Evolutionary conservation across 2,888 invertebrate species (phyloP).

Genomic region (Catocala sponsa): DNA sequence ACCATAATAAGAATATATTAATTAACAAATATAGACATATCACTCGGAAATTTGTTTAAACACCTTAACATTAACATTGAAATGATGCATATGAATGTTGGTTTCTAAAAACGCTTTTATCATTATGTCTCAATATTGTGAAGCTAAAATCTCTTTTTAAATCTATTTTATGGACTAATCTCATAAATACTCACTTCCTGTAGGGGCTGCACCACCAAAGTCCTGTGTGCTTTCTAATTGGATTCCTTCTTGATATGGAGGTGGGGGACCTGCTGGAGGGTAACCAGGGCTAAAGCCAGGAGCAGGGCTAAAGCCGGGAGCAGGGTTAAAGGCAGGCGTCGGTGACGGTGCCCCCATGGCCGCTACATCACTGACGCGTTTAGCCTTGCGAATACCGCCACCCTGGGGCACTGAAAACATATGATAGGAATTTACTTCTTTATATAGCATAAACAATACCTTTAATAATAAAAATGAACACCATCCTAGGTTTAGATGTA

Average conservation of each 20-base stretch:
- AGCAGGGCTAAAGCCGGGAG: conserved; percentile 62
- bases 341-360: conserved; percentile 89
- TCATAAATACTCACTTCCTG: conserved; percentile 61
- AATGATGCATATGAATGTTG: too few species aligned
- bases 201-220: conserved; percentile 59
- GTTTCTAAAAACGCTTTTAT: too few species aligned
- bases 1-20: too few species aligned
- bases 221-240: conserved; percentile 73
- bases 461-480: neutral
- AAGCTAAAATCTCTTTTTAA: too few species aligned
- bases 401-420: conserved; percentile 68
- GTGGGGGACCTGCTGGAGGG: conserved; percentile 67
- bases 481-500: too few species aligned
- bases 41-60: too few species aligned
- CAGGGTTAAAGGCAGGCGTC: conserved; percentile 65
- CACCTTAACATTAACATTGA: too few species aligned
- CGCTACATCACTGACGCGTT: conserved; percentile 91
- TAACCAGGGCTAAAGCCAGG: conserved; percentile 65
- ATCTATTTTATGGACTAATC: too few species aligned
- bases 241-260: conserved; percentile 78
- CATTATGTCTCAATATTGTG: too few species aligned
- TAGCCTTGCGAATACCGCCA: conserved; percentile 86
- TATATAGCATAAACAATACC: neutral
- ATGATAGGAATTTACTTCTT: neutral
- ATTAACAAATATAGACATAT: too few species aligned